Evolutionary conservation across 2,113 vertebrate genomes (phyloP), one percentile per base, ranked within the genome.

Genomic region (Taurulus bubalis): DNA sequence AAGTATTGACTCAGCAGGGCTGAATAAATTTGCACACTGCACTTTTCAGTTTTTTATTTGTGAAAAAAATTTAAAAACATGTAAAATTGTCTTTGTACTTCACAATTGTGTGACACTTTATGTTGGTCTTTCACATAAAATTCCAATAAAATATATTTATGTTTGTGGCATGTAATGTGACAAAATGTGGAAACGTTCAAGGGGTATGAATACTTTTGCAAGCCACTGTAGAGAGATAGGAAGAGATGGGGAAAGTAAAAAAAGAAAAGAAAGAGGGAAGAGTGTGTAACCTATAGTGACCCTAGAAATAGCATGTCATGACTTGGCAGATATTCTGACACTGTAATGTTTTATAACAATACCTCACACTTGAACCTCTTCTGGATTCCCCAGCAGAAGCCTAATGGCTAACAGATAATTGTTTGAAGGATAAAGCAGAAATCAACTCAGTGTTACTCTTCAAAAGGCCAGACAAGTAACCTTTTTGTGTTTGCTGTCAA

Each of bases 231-330:
- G 75, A 58, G 60, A 6, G 45, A 75, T 49, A 82, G 80, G 67
- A 77, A 45, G 38, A 58, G 71, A 45, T 53, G 77, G 16, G 56
- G 76, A 88, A 82, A 80, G 63, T 15, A 26, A 75, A 38, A 72
- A 20, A 9, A 26, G 73, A 38, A 72, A 20, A 9, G 81, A 71
- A 59, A n/a, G n/a, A n/a, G 34, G 3, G 22, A 76, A 68, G n/a
- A 64, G 65, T 67, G 81, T 55, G 42, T 42, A 75, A 75, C 69
- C 65, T 84, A 11, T 53, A 38, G 66, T 53, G 34, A 24, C 36
- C 28, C 53, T 88, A 85, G 81, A 90, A 90, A 82, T 56, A 73
- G 45, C 63, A 24, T 11, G 42, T 71, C 85, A 88, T 11, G 56
- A 83, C 70, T 83, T 88, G 73, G 83, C 81, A 85, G 74, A 60